Evolutionary conservation across 2,888 invertebrate genomes (phyloP).

Genomic region (Torymus tubicola): DNA sequence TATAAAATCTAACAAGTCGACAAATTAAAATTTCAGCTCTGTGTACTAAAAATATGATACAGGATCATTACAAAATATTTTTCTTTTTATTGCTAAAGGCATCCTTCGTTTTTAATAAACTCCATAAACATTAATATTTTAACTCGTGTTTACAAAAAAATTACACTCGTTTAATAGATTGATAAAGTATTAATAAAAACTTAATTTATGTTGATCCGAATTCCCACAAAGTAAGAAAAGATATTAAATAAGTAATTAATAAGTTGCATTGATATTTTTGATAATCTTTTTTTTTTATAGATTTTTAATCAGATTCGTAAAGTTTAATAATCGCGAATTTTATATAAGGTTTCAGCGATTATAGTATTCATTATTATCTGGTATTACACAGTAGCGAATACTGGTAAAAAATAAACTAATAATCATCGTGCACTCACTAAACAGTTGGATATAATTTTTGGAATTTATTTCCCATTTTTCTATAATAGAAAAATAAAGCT

Average conservation of each 20-base stretch:
- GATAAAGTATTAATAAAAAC: conserved; percentile 28
- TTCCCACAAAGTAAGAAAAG: conserved; percentile 25
- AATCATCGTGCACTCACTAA: too few species aligned
- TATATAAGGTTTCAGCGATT: too few species aligned
- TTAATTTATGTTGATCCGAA: conserved; percentile 26
- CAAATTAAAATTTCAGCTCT: conserved; percentile 21
- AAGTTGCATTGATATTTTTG: not conserved
- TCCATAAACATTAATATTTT: conserved; percentile 21
- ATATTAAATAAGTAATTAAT: conserved; percentile 26
- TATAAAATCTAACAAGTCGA: conserved; percentile 38
- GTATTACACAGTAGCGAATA: not conserved
- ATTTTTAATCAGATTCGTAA: conserved; percentile 15
- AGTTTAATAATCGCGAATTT: too few species aligned
- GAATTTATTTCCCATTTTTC: too few species aligned
- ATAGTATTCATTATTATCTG: not conserved
- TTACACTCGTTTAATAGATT: conserved; percentile 10
- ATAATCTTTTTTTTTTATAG: not conserved
- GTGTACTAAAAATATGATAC: not conserved
- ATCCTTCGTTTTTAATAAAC: conserved; percentile 9
- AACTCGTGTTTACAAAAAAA: not conserved
- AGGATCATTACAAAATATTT: conserved; percentile 21
- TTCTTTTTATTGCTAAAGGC: conserved; percentile 11
- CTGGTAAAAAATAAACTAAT: not conserved
- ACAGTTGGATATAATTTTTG: too few species aligned
- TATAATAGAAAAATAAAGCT: too few species aligned